Evolutionary conservation across 2,113 vertebrate genomes (phyloP), one percentile per base, ranked within the genome.

Genomic region (Agapornis roseicollis): DNA sequence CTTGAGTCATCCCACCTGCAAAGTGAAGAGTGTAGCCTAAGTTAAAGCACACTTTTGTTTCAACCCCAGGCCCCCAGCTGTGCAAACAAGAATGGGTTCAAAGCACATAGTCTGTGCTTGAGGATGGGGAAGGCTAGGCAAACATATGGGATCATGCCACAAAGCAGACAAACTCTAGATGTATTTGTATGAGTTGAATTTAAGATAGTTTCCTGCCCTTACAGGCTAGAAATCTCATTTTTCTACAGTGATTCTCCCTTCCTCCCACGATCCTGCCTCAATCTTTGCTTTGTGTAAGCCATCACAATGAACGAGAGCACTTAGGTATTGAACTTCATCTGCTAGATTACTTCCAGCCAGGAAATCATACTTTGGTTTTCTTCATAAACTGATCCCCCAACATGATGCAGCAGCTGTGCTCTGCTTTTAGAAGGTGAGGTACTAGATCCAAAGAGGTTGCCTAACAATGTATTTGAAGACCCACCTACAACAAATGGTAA

Each of bases 51-150:
- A 84, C 47, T 81, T 78, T n/a, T 0, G 4, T 84, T 93, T 61
- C 77, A 90, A 89, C 13, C 17, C 69, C 65, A 78, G 55, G 39
- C 42, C 73, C 85, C 82, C 92, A 96, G 94, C 91, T 97, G 95
- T 90, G 93, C 89, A 96, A 97, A 96, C 83, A 93, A 81, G 47
- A 92, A 89, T 6, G 11, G 42, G 50, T 94, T 96, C 86, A 94
- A 93, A 95, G 90, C 65, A 90, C 25, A n/a, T 16, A 73, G 85
- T 39, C 42, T 68, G 35, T 74, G 69, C 88, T 70, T 42, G 33
- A 96, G 64, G 77, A 93, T 68, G 47, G 29, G 28, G 52, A 80
- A 86, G 55, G 56, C 65, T 78, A 35, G 91, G 52, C 72, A 96
- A 94, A 89, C 46, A 85, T 24, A 61, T 7, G 9, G 28, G 18